phyloP scores from a whole-genome alignment of 2,888 invertebrate species.

The Bombylius major region DNA sequence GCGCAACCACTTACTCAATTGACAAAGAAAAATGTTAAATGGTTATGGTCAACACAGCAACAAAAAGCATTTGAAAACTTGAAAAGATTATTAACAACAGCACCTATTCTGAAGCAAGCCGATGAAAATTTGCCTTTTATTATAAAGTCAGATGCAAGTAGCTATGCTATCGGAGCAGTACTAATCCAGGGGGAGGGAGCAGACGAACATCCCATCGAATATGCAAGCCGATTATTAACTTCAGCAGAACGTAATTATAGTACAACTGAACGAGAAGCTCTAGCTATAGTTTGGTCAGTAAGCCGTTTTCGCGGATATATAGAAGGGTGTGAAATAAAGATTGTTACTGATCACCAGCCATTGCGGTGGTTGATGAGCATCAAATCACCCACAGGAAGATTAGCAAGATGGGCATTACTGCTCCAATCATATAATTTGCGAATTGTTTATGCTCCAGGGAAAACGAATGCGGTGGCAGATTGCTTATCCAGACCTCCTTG shows the following conservation, averaged over 20 bases:
- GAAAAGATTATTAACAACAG: constrained; percentile 13
- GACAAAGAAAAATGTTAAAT: constrained; percentile 19
- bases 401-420: not conserved
- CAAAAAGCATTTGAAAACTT: constrained; percentile 15
- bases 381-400: not conserved
- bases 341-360: constrained; percentile 2
- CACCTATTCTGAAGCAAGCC: constrained; percentile 19
- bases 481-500: constrained; percentile 2
- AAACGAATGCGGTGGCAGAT: constrained; percentile 4
- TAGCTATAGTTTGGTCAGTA: not conserved
- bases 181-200: not conserved
- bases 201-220: constrained; percentile 5
- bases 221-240: constrained; percentile 14
- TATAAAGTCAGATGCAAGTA: not conserved
- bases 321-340: not conserved
- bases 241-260: not conserved
- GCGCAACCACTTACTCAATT: constrained; percentile 21
- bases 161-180: constrained; percentile 2
- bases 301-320: not conserved
- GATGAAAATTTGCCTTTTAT: constrained; percentile 19
- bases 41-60: constrained; percentile 19
- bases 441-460: constrained; percentile 1
- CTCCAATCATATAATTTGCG: constrained; percentile 1
- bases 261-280: not conserved
- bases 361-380: constrained; percentile 3